Conservation (phyloP, 2,888 invertebrate genomes). For the Ellobium chinense region DNA sequence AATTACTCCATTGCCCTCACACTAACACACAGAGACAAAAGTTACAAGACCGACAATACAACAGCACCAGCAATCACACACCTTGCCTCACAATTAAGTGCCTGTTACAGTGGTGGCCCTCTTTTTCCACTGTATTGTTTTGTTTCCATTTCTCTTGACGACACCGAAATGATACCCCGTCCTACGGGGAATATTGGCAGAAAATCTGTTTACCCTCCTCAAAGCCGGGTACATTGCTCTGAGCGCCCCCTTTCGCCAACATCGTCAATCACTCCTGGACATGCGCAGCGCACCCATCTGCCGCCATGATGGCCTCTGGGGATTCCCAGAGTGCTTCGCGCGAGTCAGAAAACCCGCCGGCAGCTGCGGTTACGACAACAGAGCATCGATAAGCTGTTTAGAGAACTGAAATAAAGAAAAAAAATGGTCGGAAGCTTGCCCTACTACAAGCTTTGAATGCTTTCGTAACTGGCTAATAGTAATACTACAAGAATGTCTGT, state of each 20-base stretch:
- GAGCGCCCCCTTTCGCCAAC: constrained; percentile 12
- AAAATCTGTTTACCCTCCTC: constrained; percentile 20
- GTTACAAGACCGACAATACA: too few species aligned
- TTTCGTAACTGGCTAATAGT: too few species aligned
- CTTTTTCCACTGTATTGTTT: too few species aligned
- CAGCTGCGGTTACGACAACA: constrained; percentile 43
- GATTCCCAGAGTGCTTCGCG: constrained; percentile 27
- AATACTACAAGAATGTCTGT: too few species aligned
- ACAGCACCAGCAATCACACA: too few species aligned
- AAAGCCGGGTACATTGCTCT: constrained; percentile 9
- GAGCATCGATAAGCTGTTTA: constrained; percentile 10
- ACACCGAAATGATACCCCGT: background rate
- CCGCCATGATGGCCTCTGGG: constrained; percentile 21
- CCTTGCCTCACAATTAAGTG: too few species aligned
- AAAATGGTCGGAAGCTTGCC: too few species aligned
- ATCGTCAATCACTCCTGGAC: constrained; percentile 29
- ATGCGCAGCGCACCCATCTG: constrained; percentile 38
- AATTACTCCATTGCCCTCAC: too few species aligned
- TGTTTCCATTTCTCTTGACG: background rate
- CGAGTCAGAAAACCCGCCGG: constrained; percentile 17
- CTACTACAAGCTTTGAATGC: too few species aligned
- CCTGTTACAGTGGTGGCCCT: too few species aligned
- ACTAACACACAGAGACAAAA: too few species aligned
- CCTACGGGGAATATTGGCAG: constrained; percentile 7
- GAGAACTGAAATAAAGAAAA: too few species aligned